Evolutionary conservation across 2,797 vertebrate species (phyloP).

Genomic region (Sardinella longiceps): DNA sequence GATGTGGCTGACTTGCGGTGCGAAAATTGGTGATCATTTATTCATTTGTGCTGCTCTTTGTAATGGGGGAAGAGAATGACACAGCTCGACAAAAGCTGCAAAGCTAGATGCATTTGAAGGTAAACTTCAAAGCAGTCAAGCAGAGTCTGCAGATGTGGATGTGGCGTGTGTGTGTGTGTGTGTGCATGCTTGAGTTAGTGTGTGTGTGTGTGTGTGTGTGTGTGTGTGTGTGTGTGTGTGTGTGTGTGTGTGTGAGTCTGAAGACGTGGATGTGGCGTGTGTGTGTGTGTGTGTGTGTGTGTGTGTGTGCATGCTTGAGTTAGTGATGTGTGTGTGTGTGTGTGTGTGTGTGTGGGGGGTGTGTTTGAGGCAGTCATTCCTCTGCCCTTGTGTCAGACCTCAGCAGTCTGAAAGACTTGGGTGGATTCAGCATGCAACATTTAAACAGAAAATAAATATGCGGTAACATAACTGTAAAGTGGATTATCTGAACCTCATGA

Average conservation of each 20-base stretch:
- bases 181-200: too few species aligned
- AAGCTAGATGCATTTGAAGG: conserved; percentile 30
- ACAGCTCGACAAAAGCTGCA: conserved; percentile 31
- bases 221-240: too few species aligned
- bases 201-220: too few species aligned
- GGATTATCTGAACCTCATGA: background rate
- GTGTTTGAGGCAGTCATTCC: conserved; percentile 28
- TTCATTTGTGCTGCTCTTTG: conserved; percentile 42
- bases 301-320: too few species aligned
- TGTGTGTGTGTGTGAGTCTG: too few species aligned
- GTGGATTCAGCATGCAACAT: background rate
- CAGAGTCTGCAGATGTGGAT: conserved; percentile 30
- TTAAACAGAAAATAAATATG: background rate
- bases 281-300: too few species aligned
- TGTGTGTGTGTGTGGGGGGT: too few species aligned
- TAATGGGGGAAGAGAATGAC: conserved; percentile 32
- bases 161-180: too few species aligned
- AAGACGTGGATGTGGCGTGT: too few species aligned
- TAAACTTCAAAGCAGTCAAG: conserved; percentile 35
- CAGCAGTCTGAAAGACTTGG: background rate
- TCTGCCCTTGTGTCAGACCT: conserved; percentile 22
- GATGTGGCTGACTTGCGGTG: background rate
- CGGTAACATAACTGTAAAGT: background rate
- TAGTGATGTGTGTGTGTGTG: too few species aligned
- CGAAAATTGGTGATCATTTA: conserved; percentile 47